Evolutionary conservation across 2,797 vertebrate species (phyloP), one percentile per base, ranked within the genome.

Genomic region (Sebastes variabilis): DNA sequence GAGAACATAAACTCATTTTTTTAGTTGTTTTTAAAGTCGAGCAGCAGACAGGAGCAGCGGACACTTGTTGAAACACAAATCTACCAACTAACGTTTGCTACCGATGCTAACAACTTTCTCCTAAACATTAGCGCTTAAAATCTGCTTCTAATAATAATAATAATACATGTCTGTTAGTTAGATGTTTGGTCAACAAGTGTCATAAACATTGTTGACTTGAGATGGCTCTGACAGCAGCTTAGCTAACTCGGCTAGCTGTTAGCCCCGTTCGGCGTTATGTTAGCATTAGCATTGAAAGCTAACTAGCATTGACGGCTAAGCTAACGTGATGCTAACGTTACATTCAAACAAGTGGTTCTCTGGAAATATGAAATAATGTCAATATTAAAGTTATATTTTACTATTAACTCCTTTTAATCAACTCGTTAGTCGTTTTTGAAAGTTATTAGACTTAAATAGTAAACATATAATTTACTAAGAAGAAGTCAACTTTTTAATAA

Each of bases 321-420:
- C 90, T 92, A 93, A 77, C 84, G 80, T 22, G 20, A 75, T 72
- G 88, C 58, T 60, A 73, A 69, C 79, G 49, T 18, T 18, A 62
- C 32, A 91, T 75, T 92, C 91, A 84, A 90, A 93, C 92, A 92
- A 92, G 89, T 94, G 90, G 87, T 89, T 89, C 68, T 46, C 69
- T 83, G 75, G 42, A 80, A 83, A 66, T 27, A 14, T 38, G 0
- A 13, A 38, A 38, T 38, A 38, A 38, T 20, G 76, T 76, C 82
- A 65, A 68, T 8, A 79, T 84, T 84, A 30, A 86, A 88, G 66
- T 83, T 59, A 4, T 2, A 16, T 7, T n/a, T 29, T 1, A 1
- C 8, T 1, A 0, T 27, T 71, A 60, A 80, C 69, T 32, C 18
- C 1, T 5, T 9, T 3, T 62, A 32, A 20, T 1, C 25, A 10